Evolutionary conservation across 2,888 invertebrate genomes (phyloP).

Genomic region (Acleris literana): DNA sequence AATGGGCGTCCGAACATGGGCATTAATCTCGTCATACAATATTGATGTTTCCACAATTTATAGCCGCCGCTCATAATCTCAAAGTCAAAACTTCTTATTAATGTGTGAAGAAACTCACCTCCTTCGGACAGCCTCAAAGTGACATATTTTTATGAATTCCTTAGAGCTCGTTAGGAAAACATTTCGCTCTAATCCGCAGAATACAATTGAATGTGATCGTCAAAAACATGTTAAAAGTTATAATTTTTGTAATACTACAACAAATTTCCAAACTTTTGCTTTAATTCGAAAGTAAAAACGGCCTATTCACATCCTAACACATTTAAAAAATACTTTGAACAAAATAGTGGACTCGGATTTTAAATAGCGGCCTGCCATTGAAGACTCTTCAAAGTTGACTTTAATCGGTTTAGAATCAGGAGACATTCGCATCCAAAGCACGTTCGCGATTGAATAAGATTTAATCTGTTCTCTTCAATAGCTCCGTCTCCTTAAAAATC

Average conservation of each 20-base stretch:
- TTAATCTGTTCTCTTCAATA: conserved; percentile 74
- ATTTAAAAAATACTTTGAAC: conserved; percentile 55
- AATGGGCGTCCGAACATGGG: conserved; percentile 80
- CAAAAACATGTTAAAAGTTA: conserved; percentile 67
- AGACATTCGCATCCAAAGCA: conserved; percentile 74
- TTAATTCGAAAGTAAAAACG: conserved; percentile 54
- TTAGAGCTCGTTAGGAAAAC: conserved; percentile 74
- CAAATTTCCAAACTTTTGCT: conserved; percentile 51
- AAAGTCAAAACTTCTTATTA: conserved; percentile 80
- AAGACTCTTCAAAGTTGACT: conserved; percentile 62
- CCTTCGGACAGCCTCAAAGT: conserved; percentile 55
- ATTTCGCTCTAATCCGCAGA: conserved; percentile 68
- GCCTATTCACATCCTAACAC: conserved; percentile 49
- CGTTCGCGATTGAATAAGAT: conserved; percentile 74
- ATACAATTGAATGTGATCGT: conserved; percentile 80
- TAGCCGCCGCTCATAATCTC: conserved; percentile 70
- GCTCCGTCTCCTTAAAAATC: conserved; percentile 58
- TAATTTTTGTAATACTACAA: conserved; percentile 65
- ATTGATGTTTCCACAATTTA: conserved; percentile 81
- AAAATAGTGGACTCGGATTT: conserved; percentile 57
- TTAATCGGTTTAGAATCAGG: conserved; percentile 73
- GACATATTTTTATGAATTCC: conserved; percentile 75
- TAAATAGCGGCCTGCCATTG: conserved; percentile 57
- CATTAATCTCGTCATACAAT: conserved; percentile 82
- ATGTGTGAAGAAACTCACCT: conserved; percentile 82